These are phyloP conservation scores for Bimastos eiseni DNA, from an alignment of 2,888 invertebrate genomes.

Conservation along the genomic window DNA sequence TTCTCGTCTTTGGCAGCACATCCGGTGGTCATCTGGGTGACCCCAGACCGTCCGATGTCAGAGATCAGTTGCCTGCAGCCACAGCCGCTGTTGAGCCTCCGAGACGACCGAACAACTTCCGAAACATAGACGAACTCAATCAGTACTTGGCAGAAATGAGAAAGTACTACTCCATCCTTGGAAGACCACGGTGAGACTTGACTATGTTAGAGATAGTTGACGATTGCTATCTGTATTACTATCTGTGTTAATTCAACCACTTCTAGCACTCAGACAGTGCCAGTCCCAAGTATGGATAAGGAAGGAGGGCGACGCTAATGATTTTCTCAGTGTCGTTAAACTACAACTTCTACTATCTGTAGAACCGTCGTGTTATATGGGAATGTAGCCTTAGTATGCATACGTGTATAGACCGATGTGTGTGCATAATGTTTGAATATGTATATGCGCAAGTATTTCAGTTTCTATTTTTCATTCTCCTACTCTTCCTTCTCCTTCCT, in stretches of 20 bases:
- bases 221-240: too few species aligned
- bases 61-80: background rate
- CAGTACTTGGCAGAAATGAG: slow-evolving; percentile 42
- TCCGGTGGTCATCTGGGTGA: background rate
- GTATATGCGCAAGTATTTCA: too few species aligned
- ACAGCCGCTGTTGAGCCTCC: slow-evolving; percentile 36
- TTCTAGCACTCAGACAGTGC: too few species aligned
- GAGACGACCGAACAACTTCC: slow-evolving; percentile 38
- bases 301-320: too few species aligned
- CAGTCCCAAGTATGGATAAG: too few species aligned
- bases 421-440: too few species aligned
- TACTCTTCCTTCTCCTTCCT: too few species aligned
- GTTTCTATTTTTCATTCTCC: too few species aligned
- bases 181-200: slow-evolving; percentile 42
- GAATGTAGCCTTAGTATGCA: background rate
- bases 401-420: background rate
- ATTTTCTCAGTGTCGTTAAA: too few species aligned
- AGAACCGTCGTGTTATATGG: too few species aligned
- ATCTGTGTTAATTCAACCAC: too few species aligned
- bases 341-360: too few species aligned
- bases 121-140: slow-evolving; percentile 43
- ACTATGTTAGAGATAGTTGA: background rate
- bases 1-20: background rate
- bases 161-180: slow-evolving; percentile 43
- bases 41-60: background rate